A percentile compares a stretch with the other conserved stretches of the same genome.
These are phyloP conservation scores for Alviniconcha marisindica DNA, from an alignment of 1,140 invertebrate species.

Conservation along the genomic window DNA sequence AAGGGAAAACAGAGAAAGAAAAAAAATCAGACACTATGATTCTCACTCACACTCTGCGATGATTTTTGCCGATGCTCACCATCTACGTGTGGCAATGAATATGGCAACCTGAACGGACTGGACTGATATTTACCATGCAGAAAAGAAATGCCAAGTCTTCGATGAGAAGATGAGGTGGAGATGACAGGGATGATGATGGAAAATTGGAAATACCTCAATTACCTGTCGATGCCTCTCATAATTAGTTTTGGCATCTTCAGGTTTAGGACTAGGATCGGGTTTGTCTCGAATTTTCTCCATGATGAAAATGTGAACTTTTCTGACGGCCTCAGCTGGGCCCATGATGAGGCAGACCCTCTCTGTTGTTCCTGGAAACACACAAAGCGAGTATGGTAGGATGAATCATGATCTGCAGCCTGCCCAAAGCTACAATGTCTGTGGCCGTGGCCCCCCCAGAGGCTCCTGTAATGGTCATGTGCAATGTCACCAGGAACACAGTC, in stretches of 20 bases:
- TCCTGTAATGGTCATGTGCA: too few species aligned
- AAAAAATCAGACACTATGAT: not conserved
- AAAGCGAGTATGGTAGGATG: constrained; percentile 14
- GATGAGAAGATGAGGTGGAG: constrained; percentile 37
- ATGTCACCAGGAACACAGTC: too few species aligned
- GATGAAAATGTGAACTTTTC: constrained; percentile 96
- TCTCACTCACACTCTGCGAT: constrained; percentile 10
- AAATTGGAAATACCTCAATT: constrained; percentile 59
- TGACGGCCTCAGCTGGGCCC: constrained; percentile 93
- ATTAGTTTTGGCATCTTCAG: constrained; percentile 74
- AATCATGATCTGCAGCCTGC: not conserved
- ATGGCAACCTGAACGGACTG: not conserved
- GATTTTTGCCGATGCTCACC: constrained; percentile 9
- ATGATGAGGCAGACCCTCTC: constrained; percentile 98
- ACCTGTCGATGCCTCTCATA: constrained; percentile 81
- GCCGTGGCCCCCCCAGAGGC: too few species aligned
- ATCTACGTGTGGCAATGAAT: constrained; percentile 23
- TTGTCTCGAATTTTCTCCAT: constrained; percentile 99
- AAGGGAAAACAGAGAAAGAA: not conserved
- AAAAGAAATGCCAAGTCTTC: constrained; percentile 44
- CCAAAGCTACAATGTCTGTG: too few species aligned
- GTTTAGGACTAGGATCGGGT: constrained; percentile 91
- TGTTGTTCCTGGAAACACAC: constrained; percentile 87
- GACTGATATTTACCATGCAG: constrained; percentile 23
- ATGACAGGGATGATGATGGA: constrained; percentile 49